A percentile compares a stretch with the other conserved stretches of the same genome.
Conservation (phyloP, 2,888 invertebrate species). For the Andrena hattorfiana region DNA sequence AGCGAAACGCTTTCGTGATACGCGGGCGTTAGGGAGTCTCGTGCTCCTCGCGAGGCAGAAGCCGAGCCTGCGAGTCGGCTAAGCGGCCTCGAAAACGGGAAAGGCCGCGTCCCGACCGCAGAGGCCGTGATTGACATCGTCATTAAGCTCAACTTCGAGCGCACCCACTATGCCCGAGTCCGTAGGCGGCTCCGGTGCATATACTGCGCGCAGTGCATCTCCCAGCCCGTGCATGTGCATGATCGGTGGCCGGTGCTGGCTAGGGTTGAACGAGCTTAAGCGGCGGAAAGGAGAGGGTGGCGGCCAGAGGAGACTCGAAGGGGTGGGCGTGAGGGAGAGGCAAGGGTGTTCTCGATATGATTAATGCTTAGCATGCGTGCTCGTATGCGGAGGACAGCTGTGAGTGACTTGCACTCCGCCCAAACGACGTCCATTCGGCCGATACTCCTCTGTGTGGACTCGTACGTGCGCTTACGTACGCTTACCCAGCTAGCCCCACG, state of each 20-base stretch:
- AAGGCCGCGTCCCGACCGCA: slow-evolving; percentile 44
- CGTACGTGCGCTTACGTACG: slow-evolving; percentile 37
- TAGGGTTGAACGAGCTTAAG: slow-evolving; percentile 38
- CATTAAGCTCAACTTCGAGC: slow-evolving; percentile 71
- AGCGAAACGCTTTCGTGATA: slow-evolving; percentile 15
- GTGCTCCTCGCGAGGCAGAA: neutral
- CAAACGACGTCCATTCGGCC: slow-evolving; percentile 69
- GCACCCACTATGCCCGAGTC: slow-evolving; percentile 38
- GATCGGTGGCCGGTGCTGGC: slow-evolving; percentile 62
- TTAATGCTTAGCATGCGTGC: slow-evolving; percentile 77
- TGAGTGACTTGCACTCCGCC: slow-evolving; percentile 77
- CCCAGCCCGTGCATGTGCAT: slow-evolving; percentile 62
- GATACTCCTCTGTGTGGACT: slow-evolving; percentile 28
- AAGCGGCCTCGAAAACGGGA: slow-evolving; percentile 23
- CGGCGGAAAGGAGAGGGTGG: slow-evolving; percentile 38
- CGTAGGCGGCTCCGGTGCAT: slow-evolving; percentile 16
- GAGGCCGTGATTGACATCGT: slow-evolving; percentile 70
- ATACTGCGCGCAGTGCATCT: slow-evolving; percentile 43
- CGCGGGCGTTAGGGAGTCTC: slow-evolving; percentile 4
- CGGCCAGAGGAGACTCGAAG: slow-evolving; percentile 12
- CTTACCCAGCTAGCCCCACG: slow-evolving; percentile 15
- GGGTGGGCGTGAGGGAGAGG: slow-evolving; percentile 15
- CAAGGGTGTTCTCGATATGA: slow-evolving; percentile 76
- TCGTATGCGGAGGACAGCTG: slow-evolving; percentile 78
- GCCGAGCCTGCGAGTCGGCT: neutral